Conservation (phyloP, 1,140 invertebrate species). For the Drosophila lacteicornis region DNA sequence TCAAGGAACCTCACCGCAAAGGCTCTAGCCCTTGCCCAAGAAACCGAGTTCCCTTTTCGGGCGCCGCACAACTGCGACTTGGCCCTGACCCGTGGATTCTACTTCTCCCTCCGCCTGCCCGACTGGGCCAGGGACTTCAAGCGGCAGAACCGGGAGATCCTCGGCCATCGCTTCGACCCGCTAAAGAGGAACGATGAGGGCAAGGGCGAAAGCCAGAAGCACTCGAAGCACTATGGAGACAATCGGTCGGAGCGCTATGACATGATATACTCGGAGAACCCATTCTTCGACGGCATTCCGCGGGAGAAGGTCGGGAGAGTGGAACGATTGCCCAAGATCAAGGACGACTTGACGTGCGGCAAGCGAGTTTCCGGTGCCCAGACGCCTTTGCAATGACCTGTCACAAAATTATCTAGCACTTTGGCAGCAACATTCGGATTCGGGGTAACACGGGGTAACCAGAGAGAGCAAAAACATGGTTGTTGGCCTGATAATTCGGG, state of each 20-base stretch:
- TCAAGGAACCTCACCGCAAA: neutral
- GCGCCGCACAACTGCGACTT: slow-evolving; percentile 11
- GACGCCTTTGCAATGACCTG: slow-evolving; percentile 1
- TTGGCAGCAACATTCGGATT: neutral
- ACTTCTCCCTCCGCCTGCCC: slow-evolving; percentile 54
- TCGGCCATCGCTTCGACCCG: slow-evolving; percentile 2
- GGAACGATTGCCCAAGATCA: slow-evolving; percentile 54
- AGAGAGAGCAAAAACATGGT: slow-evolving; percentile 30
- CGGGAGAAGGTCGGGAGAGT: neutral
- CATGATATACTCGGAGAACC: slow-evolving; percentile 6
- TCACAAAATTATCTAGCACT: slow-evolving; percentile 23
- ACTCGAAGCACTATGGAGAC: slow-evolving; percentile 1
- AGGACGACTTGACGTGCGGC: slow-evolving; percentile 63
- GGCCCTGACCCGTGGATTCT: slow-evolving; percentile 43
- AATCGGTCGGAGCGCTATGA: slow-evolving; percentile 12
- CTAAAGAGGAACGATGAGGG: neutral
- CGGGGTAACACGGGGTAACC: neutral
- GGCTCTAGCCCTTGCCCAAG: neutral
- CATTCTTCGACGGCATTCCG: slow-evolving; percentile 19
- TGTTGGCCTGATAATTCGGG: slow-evolving; percentile 47
- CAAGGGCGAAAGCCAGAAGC: neutral
- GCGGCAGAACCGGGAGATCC: slow-evolving; percentile 29
- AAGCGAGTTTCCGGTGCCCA: slow-evolving; percentile 40
- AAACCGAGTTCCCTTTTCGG: slow-evolving; percentile 3
- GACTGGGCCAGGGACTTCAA: slow-evolving; percentile 54